A percentile compares a stretch with the other conserved stretches of the same genome.
phyloP scores from a whole-genome alignment of 2,113 vertebrate species.

The Chionis minor region DNA sequence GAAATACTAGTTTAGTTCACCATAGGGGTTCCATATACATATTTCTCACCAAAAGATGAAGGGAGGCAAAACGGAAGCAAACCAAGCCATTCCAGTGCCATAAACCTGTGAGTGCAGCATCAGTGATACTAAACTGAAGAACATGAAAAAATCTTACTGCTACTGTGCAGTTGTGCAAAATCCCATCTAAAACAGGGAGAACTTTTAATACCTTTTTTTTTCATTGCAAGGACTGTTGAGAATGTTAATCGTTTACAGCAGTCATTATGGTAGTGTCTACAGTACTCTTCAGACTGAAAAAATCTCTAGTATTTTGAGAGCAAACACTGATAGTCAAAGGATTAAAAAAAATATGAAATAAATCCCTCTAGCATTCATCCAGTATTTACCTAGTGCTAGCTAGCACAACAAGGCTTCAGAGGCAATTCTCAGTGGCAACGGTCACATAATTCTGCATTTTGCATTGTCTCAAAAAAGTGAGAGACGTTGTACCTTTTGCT shows the following conservation, averaged over 20 bases:
- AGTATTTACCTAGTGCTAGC: not conserved
- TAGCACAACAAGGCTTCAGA: not conserved
- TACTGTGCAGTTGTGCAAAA: not conserved
- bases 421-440: not conserved
- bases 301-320: not conserved
- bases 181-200: not conserved
- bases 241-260: not conserved
- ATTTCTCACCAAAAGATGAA: not conserved
- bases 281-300: slow-evolving; percentile 3
- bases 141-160: not conserved
- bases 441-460: not conserved
- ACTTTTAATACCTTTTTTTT: not conserved
- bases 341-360: not conserved
- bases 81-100: not conserved
- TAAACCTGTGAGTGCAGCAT: not conserved
- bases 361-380: not conserved
- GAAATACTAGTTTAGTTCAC: not conserved
- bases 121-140: not conserved
- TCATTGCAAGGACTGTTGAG: not conserved
- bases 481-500: not conserved
- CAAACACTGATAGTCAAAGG: not conserved
- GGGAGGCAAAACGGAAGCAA: not conserved
- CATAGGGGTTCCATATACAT: not conserved
- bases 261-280: not conserved
- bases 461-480: not conserved